Evolutionary conservation across 2,888 invertebrate genomes (phyloP).

Genomic region (Leptarthrus brevirostris): DNA sequence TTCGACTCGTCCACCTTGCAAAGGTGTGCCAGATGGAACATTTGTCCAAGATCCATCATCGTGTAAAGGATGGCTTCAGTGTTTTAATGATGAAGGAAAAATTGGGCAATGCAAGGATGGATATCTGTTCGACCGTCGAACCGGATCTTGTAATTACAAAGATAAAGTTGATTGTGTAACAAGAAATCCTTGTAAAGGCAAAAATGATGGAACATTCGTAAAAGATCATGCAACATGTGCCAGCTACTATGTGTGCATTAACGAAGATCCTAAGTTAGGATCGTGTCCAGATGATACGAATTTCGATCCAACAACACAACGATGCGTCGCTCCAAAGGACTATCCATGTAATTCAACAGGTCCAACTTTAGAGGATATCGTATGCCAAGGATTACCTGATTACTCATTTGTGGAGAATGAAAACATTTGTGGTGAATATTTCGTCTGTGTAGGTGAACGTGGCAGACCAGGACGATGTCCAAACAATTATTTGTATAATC

Average conservation of each 20-base stretch:
- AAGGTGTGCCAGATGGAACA: slow-evolving; percentile 21
- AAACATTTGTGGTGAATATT: slow-evolving; percentile 36
- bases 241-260: slow-evolving; percentile 45
- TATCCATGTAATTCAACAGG: neutral
- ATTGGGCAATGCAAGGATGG: slow-evolving; percentile 8
- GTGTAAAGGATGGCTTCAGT: slow-evolving; percentile 25
- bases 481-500: slow-evolving; percentile 32
- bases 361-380: neutral
- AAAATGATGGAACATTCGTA: slow-evolving; percentile 13
- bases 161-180: slow-evolving; percentile 19
- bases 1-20: slow-evolving; percentile 3
- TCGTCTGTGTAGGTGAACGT: slow-evolving; percentile 47
- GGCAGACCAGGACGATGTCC: slow-evolving; percentile 48
- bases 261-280: slow-evolving; percentile 28
- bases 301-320: slow-evolving; percentile 32
- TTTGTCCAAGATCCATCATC: slow-evolving; percentile 29
- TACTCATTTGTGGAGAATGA: slow-evolving; percentile 39
- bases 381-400: slow-evolving; percentile 33
- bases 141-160: slow-evolving; percentile 11
- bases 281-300: slow-evolving; percentile 12
- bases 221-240: neutral
- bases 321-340: neutral
- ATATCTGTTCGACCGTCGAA: slow-evolving; percentile 6
- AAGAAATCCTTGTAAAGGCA: slow-evolving; percentile 4
- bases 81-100: slow-evolving; percentile 9